phyloP scores from a whole-genome alignment of 2,888 invertebrate genomes.

The Chrysotoxum bicinctum region DNA sequence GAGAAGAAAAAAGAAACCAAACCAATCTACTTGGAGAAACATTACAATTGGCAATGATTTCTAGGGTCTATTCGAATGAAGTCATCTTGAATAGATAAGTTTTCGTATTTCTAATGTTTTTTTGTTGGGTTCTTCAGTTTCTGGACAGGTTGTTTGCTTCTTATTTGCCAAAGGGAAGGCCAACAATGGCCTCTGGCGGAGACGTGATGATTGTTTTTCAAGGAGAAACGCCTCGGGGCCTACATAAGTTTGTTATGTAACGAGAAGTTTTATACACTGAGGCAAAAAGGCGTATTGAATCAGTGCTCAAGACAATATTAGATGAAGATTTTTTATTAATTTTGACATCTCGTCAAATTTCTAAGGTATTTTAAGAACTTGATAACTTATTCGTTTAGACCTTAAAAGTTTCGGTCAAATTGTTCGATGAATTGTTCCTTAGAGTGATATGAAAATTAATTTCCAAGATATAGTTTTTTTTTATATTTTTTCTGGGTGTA shows the following conservation, averaged over 20 bases:
- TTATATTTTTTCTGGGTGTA: not conserved
- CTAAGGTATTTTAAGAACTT: too few species aligned
- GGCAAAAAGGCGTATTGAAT: not conserved
- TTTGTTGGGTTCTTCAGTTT: not conserved
- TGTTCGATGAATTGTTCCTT: too few species aligned
- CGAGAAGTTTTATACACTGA: not conserved
- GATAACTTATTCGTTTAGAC: too few species aligned
- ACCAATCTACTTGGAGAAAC: slow-evolving; percentile 1
- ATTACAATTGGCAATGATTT: slow-evolving; percentile 54
- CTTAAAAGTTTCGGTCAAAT: too few species aligned
- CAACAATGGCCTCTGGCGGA: slow-evolving; percentile 20
- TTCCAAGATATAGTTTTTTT: not conserved
- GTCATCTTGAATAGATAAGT: slow-evolving; percentile 58
- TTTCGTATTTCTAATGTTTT: slow-evolving; percentile 14
- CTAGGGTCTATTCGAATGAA: slow-evolving; percentile 42
- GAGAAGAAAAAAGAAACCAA: not conserved
- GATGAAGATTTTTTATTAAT: too few species aligned
- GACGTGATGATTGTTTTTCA: slow-evolving; percentile 59
- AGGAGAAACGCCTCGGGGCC: slow-evolving; percentile 51
- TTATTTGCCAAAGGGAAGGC: slow-evolving; percentile 35
- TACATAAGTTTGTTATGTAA: slow-evolving; percentile 47
- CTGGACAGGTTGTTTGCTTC: slow-evolving; percentile 43
- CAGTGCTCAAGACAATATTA: too few species aligned
- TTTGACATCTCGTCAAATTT: too few species aligned
- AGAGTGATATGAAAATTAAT: too few species aligned